These are phyloP conservation scores for Vombatus ursinus DNA, from an alignment of 2,113 vertebrate genomes.

Conservation along the genomic window DNA sequence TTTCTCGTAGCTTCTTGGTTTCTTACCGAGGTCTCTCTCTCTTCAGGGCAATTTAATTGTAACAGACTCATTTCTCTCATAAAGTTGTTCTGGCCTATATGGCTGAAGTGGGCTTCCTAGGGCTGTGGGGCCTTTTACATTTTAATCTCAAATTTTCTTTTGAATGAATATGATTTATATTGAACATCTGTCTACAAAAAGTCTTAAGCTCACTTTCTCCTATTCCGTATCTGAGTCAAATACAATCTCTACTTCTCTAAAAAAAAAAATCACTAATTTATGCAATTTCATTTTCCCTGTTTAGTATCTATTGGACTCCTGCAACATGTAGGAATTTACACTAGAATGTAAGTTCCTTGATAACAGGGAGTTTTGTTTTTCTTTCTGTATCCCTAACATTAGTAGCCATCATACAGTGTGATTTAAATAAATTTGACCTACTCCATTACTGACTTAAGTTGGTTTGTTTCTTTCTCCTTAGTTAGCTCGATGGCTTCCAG, in stretches of 20 bases:
- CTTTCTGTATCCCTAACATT: no score
- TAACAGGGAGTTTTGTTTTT: no score
- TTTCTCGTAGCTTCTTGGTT: no score
- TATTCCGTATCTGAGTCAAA: neutral
- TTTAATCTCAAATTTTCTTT: neutral
- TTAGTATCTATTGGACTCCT: neutral
- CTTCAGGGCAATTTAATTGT: no score
- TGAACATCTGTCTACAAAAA: neutral
- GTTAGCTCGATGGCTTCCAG: no score
- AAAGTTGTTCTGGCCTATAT: neutral
- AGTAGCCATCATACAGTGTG: no score
- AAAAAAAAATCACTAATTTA: neutral
- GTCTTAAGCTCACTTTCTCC: neutral
- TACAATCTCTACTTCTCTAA: neutral
- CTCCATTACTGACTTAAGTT: no score
- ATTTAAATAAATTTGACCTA: no score
- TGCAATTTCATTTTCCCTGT: neutral
- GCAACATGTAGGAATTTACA: no score
- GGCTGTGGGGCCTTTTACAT: neutral
- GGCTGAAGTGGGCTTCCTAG: neutral
- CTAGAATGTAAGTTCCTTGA: no score
- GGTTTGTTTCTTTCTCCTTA: no score
- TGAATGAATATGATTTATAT: neutral
- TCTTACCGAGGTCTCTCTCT: no score
- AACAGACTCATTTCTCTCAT: neutral